Percentiles rank a stretch among this genome's conserved stretches.
Conservation (phyloP, 1,140 invertebrate genomes). For the Hycleus cichorii region DNA sequence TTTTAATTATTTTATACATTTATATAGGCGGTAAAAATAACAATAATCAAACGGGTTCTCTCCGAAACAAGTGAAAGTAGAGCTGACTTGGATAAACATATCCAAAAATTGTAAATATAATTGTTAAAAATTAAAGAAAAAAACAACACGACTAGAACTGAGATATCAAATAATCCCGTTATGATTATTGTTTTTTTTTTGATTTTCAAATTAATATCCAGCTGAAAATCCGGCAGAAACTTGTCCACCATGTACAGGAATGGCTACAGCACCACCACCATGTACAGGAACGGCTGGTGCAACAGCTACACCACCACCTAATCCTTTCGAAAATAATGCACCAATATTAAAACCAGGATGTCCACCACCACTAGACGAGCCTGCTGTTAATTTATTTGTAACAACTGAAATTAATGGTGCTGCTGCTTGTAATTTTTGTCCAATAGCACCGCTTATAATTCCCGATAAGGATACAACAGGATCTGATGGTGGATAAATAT, state of each 20-base stretch:
- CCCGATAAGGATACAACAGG: conserved; percentile 42
- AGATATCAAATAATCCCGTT: too few relatives aligned
- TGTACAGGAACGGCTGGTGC: conserved; percentile 7
- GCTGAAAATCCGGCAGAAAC: conserved; percentile 1
- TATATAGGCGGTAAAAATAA: too few relatives aligned
- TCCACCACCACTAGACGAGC: conserved; percentile 47
- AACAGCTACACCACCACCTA: conserved; percentile 26
- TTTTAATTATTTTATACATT: too few relatives aligned
- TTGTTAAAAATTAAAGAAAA: too few relatives aligned
- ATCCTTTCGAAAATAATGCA: conserved; percentile 25
- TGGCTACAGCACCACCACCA: conserved; percentile 23
- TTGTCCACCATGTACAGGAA: conserved; percentile 10
- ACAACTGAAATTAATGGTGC: conserved; percentile 53
- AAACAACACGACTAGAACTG: too few relatives aligned
- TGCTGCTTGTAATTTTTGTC: conserved; percentile 44
- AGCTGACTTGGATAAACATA: too few relatives aligned
- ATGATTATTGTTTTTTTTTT: too few relatives aligned
- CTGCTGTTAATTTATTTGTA: conserved; percentile 48
- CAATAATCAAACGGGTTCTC: too few relatives aligned
- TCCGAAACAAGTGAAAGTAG: too few relatives aligned
- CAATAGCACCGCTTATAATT: conserved; percentile 45
- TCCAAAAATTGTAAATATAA: too few relatives aligned
- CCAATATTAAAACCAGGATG: conserved; percentile 44
- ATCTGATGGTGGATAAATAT: conserved; percentile 54
- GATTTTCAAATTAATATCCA: conserved; percentile 8